Base-by-base conservation (phyloP, 2,113 vertebrate species). In the Microtus montanus region DNA sequence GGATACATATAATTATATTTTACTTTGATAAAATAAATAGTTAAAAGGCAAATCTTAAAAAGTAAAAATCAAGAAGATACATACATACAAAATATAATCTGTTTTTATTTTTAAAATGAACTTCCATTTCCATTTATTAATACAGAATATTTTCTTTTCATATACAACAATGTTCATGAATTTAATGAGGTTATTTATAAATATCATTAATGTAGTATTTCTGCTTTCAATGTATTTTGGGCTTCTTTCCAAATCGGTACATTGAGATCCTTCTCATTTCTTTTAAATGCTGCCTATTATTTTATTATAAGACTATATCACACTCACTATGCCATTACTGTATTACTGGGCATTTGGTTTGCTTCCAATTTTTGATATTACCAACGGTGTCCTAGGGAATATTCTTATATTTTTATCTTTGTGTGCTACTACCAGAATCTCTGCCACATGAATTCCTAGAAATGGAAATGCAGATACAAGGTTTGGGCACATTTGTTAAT, bases 251-350 rank as follows among this genome's bases (percentile, higher is more conserved):
- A 91, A 88, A 95, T 88, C 73, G 64, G 13, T 95, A 66, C 12
- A 64, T 49, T 84, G 77, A 87, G 35, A 87, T 90, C 22, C 58
- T 63, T 93, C 78, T 8, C 38, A 61, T 90, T 93, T 87, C 5
- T 88, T 88, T 94, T 91, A 92, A 90, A 91, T 64, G 26, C 54
- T 41, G 10, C 41, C n/a, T 82, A 80, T 84, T 92, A 86, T 90
- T 90, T 92, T 91, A 92, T 94, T 93, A 87, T 88, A 89, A 80
- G 26, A 85, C 22, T 82, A 86, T 86, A 85, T 8, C 35, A 85
- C 1, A 88, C n/a, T 92, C 41, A 88, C 80, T 80, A 91, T 88
- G 61, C 6, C 47, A 90, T 89, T 93, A 93, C n/a, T 63, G 66
- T 88, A 79, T 85, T 96, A 66, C 49, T 94, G 89, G 54, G 47